Evolutionary conservation across 2,797 vertebrate genomes (phyloP), one percentile per base, ranked within the genome.

Genomic region (Fistularia tabacaria): DNA sequence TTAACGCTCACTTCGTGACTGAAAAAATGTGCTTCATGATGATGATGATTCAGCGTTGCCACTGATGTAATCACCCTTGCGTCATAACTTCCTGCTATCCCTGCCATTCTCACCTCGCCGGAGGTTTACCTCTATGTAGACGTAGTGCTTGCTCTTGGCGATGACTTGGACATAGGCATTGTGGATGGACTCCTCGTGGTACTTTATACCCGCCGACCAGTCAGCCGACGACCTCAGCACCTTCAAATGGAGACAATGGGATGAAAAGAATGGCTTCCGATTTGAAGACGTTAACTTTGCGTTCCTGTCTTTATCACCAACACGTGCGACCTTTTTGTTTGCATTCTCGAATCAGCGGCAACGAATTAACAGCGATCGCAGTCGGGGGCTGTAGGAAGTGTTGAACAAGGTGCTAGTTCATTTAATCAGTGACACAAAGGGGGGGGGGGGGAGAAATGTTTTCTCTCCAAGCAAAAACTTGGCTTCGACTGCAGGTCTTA

Each of bases 111-210:
- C 40, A 6, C 1, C 36, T 46, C 7, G 4, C 25, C 25, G 25
- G 25, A 25, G 25, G 25, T 43, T 66, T 79, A 89, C 87, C 87
- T 89, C 85, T 1, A 85, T 82, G 83, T 99, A 99, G 74, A 99
- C 92, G 87, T 92, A 99, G 89, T 98, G 93, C 69, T 94, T 92
- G 92, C 96, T 99, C 86, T 93, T 94, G 57, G 92, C 86, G 64
- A 99, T 98, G 79, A 94, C 93, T 0, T 87, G 80, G 72, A 94
- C 1, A 15, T 99, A 99, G 52, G 95, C 96, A 0, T 80, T 79
- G 54, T 99, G 96, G 81, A 99, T 99, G 69, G 97, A 99, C 66
- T 97, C 96, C 77, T 99, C 97, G 0, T 97, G 92, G 88, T 98
- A 92, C 73, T 99, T 99, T 42, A 98, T 98, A 44, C 97, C 97